These are phyloP conservation scores for Podarcis siculus DNA, from an alignment of 2,797 vertebrate genomes.

Conservation along the genomic window DNA sequence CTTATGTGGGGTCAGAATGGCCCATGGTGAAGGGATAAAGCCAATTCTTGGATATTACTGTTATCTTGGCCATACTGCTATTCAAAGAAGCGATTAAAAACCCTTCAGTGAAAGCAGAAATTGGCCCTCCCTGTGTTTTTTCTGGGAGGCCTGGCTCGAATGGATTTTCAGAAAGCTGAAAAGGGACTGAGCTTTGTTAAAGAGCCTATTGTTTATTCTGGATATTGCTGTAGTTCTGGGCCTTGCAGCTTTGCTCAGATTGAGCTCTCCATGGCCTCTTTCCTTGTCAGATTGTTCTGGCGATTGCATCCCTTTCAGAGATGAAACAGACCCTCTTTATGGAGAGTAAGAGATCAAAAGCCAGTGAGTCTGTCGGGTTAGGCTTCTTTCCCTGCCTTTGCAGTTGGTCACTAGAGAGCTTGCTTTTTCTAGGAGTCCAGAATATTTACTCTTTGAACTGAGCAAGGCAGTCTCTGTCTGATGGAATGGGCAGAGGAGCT, in stretches of 20 bases:
- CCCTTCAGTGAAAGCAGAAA: slow-evolving; percentile 9
- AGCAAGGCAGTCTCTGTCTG: slow-evolving; percentile 35
- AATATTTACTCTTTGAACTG: slow-evolving; percentile 39
- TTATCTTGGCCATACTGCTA: background rate
- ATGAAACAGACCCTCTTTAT: background rate
- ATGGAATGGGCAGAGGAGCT: slow-evolving; percentile 20
- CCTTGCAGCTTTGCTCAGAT: slow-evolving; percentile 49
- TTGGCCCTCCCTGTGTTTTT: background rate
- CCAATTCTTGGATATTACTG: background rate
- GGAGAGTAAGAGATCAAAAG: background rate
- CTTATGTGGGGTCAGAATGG: slow-evolving; percentile 9
- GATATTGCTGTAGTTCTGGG: background rate
- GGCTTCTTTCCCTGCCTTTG: background rate
- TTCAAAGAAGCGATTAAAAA: background rate
- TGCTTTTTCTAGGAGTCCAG: slow-evolving; percentile 24
- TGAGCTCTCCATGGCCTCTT: slow-evolving; percentile 27
- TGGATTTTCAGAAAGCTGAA: background rate
- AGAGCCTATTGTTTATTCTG: background rate
- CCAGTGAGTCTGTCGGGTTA: background rate
- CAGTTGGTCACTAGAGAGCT: background rate
- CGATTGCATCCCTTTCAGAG: slow-evolving; percentile 59
- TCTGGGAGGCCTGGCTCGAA: slow-evolving; percentile 35
- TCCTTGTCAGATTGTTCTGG: slow-evolving; percentile 45
- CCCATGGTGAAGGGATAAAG: background rate
- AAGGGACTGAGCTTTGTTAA: slow-evolving; percentile 35